Evolutionary conservation across 2,888 invertebrate species (phyloP), one percentile per base, ranked within the genome.

Genomic region (Synanthedon andrenaeformis): DNA sequence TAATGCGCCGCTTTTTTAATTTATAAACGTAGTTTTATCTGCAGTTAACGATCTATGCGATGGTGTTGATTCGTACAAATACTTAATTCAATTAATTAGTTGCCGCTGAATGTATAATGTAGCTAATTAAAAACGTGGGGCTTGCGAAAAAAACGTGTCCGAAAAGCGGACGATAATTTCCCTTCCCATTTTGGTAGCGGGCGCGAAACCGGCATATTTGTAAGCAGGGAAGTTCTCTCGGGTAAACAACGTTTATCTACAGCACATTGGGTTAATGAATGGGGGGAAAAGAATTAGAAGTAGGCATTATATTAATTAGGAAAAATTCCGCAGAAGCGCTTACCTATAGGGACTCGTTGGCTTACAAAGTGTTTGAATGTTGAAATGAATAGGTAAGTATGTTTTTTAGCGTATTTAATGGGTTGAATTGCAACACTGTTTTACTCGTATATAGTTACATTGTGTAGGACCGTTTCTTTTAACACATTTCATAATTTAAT

Each of bases 241-340:
- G 76, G 74, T 70, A 75, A 79, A 75, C 74, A 77, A 66, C 82
- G 77, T 82, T 85, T 85, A 84, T 82, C 79, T 79, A 72, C 78
- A 81, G 80, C 78, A 82, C 82, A 82, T 83, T 82, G 79, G 76
- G 79, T 72, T 81, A 83, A 82, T 83, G 83, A 83, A 81, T 80
- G 70, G 81, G 79, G 82, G 79, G 74, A 67, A 61, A 79, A 80
- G 76, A 78, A 77, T 73, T 77, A 76, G 77, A 79, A 76, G 74
- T 72, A 80, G 58, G 58, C 82, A 85, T 85, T 85, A 84, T 84
- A 84, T 83, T 85, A 85, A 85, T 86, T 84, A 84, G 83, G 82
- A 82, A 83, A 84, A 82, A 81, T 76, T 69, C 67, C 67, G 66
- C 65, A 71, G 66, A 65, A 58, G 59, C 67, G 64, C 67, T 65